phyloP scores from a whole-genome alignment of 2,113 vertebrate species.

The Motacilla tschutschensis region DNA sequence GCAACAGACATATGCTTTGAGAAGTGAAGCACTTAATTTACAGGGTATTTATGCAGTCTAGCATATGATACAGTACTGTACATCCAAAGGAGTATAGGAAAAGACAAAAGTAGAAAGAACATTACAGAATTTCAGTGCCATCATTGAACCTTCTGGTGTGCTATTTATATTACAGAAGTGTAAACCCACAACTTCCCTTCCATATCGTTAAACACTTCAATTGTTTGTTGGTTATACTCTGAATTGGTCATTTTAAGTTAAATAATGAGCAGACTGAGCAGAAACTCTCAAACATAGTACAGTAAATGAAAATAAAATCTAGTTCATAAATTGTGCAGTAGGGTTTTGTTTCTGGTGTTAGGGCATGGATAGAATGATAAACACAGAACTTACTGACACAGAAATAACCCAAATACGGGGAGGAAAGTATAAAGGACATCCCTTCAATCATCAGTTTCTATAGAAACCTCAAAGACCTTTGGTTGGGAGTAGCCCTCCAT shows the following conservation, averaged over 20 bases:
- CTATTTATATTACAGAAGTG: constrained; percentile 65
- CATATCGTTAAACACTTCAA: constrained; percentile 23
- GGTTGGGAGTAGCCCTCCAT: constrained; percentile 82
- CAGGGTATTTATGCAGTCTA: constrained; percentile 76
- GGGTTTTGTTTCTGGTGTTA: constrained; percentile 41
- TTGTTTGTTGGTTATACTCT: constrained; percentile 32
- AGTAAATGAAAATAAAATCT: constrained; percentile 32
- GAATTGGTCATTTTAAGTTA: constrained; percentile 44
- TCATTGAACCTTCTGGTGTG: constrained; percentile 56
- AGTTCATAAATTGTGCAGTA: constrained; percentile 71
- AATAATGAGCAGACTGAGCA: constrained; percentile 52
- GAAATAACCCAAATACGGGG: constrained; percentile 77
- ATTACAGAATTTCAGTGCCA: constrained; percentile 75
- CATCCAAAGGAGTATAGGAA: constrained; percentile 76
- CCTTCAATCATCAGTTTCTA: constrained; percentile 81
- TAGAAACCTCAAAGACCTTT: constrained; percentile 83
- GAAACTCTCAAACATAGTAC: constrained; percentile 56
- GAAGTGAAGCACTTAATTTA: constrained; percentile 75
- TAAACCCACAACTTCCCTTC: constrained; percentile 50
- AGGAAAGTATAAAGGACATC: constrained; percentile 70
- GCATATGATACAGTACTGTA: constrained; percentile 77
- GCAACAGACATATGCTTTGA: constrained; percentile 79
- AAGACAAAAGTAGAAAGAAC: constrained; percentile 78
- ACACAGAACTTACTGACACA: constrained; percentile 71
- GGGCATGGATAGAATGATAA: constrained; percentile 57